Evolutionary conservation across 2,797 vertebrate genomes (phyloP), one percentile per base, ranked within the genome.

Genomic region (Neosilurus mollespiculum): DNA sequence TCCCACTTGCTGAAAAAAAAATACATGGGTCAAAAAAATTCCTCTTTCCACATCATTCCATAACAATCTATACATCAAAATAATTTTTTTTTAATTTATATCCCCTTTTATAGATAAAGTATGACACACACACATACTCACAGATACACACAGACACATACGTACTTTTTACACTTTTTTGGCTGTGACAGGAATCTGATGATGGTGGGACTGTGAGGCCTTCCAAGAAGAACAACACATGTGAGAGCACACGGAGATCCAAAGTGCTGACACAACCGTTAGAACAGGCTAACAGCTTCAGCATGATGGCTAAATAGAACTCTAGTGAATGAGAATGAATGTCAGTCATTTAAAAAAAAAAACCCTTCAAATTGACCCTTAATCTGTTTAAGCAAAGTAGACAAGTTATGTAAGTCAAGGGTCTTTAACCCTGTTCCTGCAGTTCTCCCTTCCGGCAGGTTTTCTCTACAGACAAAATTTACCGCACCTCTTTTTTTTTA

Each of bases 1-100:
- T 95, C 94, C 94, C 94, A 94, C 93, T 95, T 95, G 94, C 93
- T 93, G 94, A 94, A 94, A 95, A 94, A 94, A 91, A 94, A 94
- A 94, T 94, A 94, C 93, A 94, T 93, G 94, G 93, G 93, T 94
- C 90, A 89, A 92, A 92, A 94, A 93, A 92, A 93, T 88, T 89
- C 90, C 91, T 93, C 90, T 94, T 93, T 94, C 92, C 92, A 89
- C 89, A 78, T 90, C 90, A 89, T 69, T 89, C 90, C 89, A 89
- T 93, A 91, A 91, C 90, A 92, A 91, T 92, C 91, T 93, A 90
- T 93, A 93, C 93, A 93, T 93, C 92, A 92, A 92, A 92, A 94
- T 92, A 91, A 89, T 92, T 91, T 89, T 4, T 30, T 5, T 43
- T 43, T n/a, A n/a, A 90, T 89, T 90, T 90, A 91, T 87, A 87